A percentile compares a stretch with the other conserved stretches of the same genome.
Conservation (phyloP, 2,888 invertebrate species). For the Cataglyphis albicans region DNA sequence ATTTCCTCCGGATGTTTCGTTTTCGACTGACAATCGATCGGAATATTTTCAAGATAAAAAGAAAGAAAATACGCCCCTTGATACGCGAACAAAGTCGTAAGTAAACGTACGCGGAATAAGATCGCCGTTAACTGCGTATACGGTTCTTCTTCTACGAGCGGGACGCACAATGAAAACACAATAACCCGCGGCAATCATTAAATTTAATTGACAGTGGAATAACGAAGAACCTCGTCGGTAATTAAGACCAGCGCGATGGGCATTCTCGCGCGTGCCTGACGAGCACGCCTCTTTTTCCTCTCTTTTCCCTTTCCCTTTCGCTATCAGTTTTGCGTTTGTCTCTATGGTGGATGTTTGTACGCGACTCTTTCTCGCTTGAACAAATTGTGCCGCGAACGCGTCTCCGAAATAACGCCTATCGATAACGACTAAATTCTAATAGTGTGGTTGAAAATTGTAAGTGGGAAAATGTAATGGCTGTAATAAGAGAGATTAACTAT, state of each 20-base stretch:
- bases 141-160: not conserved
- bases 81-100: conserved; percentile 29
- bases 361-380: conserved; percentile 7
- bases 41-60: not conserved
- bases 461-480: not conserved
- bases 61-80: not conserved
- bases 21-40: not conserved
- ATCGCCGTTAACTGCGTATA: conserved; percentile 20
- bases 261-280: conserved; percentile 39
- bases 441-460: not conserved
- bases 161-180: conserved; percentile 47
- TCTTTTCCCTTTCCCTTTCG: conserved; percentile 12
- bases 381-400: conserved; percentile 6
- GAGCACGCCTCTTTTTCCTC: conserved; percentile 13
- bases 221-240: conserved; percentile 69
- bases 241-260: conserved; percentile 63
- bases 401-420: conserved; percentile 7
- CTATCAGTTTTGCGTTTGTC: conserved; percentile 46
- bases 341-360: not conserved
- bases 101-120: conserved; percentile 14
- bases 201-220: conserved; percentile 79
- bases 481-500: conserved; percentile 13
- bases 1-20: not conserved
- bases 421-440: conserved; percentile 4
- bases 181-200: conserved; percentile 67